Base-by-base conservation (phyloP, 2,113 vertebrate genomes). In the Ciconia stormi region DNA sequence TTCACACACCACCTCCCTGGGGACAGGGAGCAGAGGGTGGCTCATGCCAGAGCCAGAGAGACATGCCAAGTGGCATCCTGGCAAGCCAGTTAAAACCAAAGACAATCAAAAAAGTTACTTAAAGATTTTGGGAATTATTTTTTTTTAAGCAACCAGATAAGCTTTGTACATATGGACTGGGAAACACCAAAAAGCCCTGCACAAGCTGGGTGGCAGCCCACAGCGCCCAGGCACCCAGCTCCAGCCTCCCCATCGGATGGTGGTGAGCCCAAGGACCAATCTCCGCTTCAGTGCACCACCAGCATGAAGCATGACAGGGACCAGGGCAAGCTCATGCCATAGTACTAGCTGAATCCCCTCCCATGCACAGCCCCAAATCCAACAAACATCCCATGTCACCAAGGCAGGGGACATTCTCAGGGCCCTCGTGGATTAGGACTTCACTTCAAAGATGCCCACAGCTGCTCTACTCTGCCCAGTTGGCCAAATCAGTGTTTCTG, bases 241-340 rank as follows among this genome's bases (percentile, higher is more conserved):
- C 44, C 63, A 34, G 36, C 18, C 20, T 52, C 46, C 23, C 25
- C 20, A 21, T 22, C 3, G 2, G 49, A 34, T 9, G 7, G 26
- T 34, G 58, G 42, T 78, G 44, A 63, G 49, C 76, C 23, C 38
- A 66, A 65, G 59, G 25, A 79, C 14, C 19, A 44, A 38, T 5
- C 27, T 38, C 26, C 3, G 1, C 42, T 74, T 53, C 76, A 82
- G 47, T 19, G 34, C 66, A 22, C 22, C 16, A 19, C 53, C 4
- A 0, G 17, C n/a, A 73, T 1, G 1, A 50, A 46, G 23, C 4
- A 1, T 42, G 47, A 32, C 3, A 5, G 40, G 27, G 38, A 76
- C 34, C 34, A 9, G 16, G 63, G 32, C 19, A 40, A 59, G 40
- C 16, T 40, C 23, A 18, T 34, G 42, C 55, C 36, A 44, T 13